phyloP scores from a whole-genome alignment of 2,797 vertebrate genomes.

The Poeciliopsis turneri region DNA sequence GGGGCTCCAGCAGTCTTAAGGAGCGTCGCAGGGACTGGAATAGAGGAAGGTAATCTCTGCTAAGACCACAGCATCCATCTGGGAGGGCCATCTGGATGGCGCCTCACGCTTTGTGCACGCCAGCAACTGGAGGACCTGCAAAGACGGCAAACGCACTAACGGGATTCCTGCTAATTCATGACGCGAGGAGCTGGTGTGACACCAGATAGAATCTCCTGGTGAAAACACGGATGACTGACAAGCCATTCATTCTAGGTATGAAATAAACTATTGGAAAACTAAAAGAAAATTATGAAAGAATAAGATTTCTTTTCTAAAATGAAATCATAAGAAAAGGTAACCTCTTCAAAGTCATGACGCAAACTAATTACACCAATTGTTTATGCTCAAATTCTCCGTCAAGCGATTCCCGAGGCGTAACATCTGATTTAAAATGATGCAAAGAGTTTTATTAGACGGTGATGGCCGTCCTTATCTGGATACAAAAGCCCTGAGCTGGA shows the following conservation, averaged over 20 bases:
- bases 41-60: constrained; percentile 85
- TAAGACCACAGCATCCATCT: constrained; percentile 88
- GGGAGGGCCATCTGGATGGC: constrained; percentile 85
- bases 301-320: neutral
- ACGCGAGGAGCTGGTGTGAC: constrained; percentile 35
- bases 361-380: neutral
- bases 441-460: no score
- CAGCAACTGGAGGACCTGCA: constrained; percentile 32
- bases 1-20: constrained; percentile 72
- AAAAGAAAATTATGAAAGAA: neutral
- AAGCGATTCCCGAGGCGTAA: no score
- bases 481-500: neutral
- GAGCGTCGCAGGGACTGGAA: constrained; percentile 69
- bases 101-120: constrained; percentile 21
- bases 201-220: neutral
- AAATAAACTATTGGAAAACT: neutral
- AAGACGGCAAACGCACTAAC: constrained; percentile 28
- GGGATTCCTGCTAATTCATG: constrained; percentile 39
- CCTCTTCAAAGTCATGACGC: neutral
- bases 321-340: neutral
- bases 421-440: no score
- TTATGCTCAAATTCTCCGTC: no score
- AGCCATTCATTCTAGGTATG: neutral
- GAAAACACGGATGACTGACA: neutral
- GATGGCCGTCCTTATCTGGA: no score